phyloP scores from a whole-genome alignment of 2,888 invertebrate species.

The Nymphalis urticae region DNA sequence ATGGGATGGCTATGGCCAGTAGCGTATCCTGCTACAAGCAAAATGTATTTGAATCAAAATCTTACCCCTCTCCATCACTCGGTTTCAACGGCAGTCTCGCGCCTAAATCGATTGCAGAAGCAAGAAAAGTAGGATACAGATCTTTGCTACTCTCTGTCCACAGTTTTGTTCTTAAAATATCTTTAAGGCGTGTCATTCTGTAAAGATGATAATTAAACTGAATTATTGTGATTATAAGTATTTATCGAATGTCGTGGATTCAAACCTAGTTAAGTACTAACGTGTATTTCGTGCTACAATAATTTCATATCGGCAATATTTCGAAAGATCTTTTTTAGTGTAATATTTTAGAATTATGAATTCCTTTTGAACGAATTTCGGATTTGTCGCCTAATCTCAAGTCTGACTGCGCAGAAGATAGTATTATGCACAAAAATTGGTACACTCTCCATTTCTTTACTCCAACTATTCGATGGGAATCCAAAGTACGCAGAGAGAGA shows the following conservation, averaged over 20 bases:
- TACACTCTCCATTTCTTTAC: too few species aligned
- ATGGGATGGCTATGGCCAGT: too few species aligned
- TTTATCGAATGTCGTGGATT: not conserved
- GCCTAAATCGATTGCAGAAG: slow-evolving; percentile 92
- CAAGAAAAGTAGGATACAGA: slow-evolving; percentile 90
- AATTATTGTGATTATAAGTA: not conserved
- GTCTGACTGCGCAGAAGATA: too few species aligned
- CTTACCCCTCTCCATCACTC: slow-evolving; percentile 92
- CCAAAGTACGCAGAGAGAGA: too few species aligned
- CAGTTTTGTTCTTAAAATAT: slow-evolving; percentile 88
- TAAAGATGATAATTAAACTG: slow-evolving; percentile 39
- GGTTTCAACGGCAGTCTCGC: slow-evolving; percentile 91
- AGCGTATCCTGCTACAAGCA: too few species aligned
- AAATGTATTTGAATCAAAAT: not conserved
- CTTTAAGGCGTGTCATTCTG: slow-evolving; percentile 87
- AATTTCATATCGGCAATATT: too few species aligned
- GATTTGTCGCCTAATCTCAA: too few species aligned
- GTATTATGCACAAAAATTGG: too few species aligned
- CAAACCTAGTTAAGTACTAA: not conserved
- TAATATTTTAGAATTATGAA: too few species aligned
- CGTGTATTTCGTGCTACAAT: not conserved
- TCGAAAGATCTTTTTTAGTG: too few species aligned
- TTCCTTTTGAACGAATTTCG: too few species aligned
- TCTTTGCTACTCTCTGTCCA: slow-evolving; percentile 90
- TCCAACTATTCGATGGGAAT: too few species aligned